Base-by-base conservation (phyloP, 2,797 vertebrate species). In the Adrianichthys oophorus region DNA sequence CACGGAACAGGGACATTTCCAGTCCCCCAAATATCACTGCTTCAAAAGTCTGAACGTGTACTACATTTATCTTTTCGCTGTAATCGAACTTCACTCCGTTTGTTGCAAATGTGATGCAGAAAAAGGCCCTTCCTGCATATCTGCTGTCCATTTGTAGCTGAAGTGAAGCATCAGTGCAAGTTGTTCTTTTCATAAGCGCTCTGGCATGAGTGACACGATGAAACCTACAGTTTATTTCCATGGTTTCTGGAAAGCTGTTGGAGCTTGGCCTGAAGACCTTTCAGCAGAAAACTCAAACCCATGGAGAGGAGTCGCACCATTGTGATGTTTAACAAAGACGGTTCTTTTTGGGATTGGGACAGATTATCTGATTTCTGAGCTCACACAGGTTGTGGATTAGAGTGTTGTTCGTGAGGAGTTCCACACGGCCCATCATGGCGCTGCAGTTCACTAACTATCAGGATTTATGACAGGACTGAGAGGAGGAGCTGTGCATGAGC, bases 401-500 rank as follows among this genome's bases (percentile, higher is more conserved):
- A 14, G 14, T 19, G 4, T 54, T 41, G 41, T 13, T 59, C 43
- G 44, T 10, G 41, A 19, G 19, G 51, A 47, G 14, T 19, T 49
- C 48, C 23, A 47, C 1, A 4, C 29, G 57, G 19, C 21, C 7
- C 13, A 0, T 41, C 21, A 40, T 42, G 16, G 17, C 43, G 23
- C 12, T 4, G 4, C 56, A 41, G 7, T 62, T 54, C 19, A 21
- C 21, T 18, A 62, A 15, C 68, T 59, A 57, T 5, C 59, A 18
- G 46, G 41, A 47, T 80, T 66, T 49, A 23, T 71, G 65, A 2
- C 80, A 90, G 87, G 74, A 41, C 66, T 79, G 56, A 16, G 45
- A 48, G 50, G 63, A 71, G 63, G 44, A 45, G 59, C 60, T 18
- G 76, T 88, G 87, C 60, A 90, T 91, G 90, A 86, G 65, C 68